Base-by-base conservation (phyloP, 2,888 invertebrate genomes). In the Meiosimyza platycephala region DNA sequence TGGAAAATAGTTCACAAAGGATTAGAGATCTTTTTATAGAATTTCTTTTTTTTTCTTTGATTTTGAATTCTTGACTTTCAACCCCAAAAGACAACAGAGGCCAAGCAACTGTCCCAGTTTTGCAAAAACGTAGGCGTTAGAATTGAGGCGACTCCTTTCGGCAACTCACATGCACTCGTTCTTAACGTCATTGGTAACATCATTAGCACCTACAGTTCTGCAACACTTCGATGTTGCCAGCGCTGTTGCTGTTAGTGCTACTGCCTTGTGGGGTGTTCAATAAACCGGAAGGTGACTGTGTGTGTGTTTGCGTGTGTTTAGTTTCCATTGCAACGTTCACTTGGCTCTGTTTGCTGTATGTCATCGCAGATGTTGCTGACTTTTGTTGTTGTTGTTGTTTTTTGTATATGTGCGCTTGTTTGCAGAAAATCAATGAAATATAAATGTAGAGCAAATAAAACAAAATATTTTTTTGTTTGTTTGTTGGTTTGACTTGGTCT, bases 51-150 rank as follows among this genome's bases (percentile, higher is more conserved):
- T 5, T 7, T 9, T 40, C 5, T 5, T 40, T 40, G 2, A 40
- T 40, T 9, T 40, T 40, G 40, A 40, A 40, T 7, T 40, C 9
- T 40, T 40, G 9, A 9, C 3, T 40, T 7, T 40, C 40, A 40
- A 40, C 40, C 40, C 67, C 40, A 63, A 50, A n/a, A 50, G 11
- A 59, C 15, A 33, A 15, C 55, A 15, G 15, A 57, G 68, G 68
- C 68, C 68, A 68, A 68, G 68, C 68, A 68, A 59, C 68, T 68
- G 67, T 18, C 67, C 67, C 67, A 67, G 57, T 57, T 67, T 22
- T 11, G 6, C 22, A 11, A 65, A 33, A 33, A 51, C 51, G 15
- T 51, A 28, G 22, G 33, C 33, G 15, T 52, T 28, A 13, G 16
- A 18, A 60, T 1, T n/a, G 11, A 9, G 15, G 40, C 28, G 16